Percentiles rank a stretch among this genome's conserved stretches.
Conservation (phyloP, 64 coral and sea anemone genomes). For the Stichodactyla helianthus region DNA sequence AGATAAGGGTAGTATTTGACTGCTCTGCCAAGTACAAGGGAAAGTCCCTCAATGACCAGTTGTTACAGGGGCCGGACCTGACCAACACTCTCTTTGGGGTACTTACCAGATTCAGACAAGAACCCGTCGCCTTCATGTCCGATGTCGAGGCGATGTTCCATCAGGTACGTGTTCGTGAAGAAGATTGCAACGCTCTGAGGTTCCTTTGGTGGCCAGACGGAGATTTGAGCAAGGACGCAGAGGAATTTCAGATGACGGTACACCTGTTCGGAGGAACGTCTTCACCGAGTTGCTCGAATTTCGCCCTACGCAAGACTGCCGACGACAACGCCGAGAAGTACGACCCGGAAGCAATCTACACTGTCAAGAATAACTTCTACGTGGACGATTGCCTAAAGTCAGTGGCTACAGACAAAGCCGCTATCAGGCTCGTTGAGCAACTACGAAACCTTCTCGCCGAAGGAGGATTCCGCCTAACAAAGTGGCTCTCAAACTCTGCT, state of each 20-base stretch:
- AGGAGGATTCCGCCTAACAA: slow-evolving; percentile 35
- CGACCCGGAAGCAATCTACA: background rate
- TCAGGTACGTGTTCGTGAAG: slow-evolving; percentile 26
- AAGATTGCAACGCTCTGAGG: slow-evolving; percentile 15
- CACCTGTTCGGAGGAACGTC: slow-evolving; percentile 9
- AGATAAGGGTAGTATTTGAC: too few species aligned
- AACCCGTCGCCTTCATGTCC: slow-evolving; percentile 20
- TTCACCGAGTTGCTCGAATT: background rate
- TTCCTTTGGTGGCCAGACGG: slow-evolving; percentile 34
- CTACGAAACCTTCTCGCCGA: background rate
- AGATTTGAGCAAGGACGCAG: background rate
- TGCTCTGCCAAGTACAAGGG: too few species aligned
- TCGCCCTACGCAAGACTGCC: background rate
- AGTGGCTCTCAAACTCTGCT: background rate
- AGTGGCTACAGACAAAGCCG: slow-evolving; percentile 6
- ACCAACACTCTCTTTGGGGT: slow-evolving; percentile 21
- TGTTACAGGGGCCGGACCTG: slow-evolving; percentile 54
- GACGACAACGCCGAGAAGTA: background rate
- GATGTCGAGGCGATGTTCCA: slow-evolving; percentile 52
- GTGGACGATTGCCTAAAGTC: slow-evolving; percentile 25
- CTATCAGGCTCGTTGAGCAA: background rate
- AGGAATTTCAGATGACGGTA: slow-evolving; percentile 19
- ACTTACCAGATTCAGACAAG: slow-evolving; percentile 16
- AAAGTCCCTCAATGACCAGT: slow-evolving; percentile 26
- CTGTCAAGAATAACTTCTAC: slow-evolving; percentile 16